Evolutionary conservation across 2,797 vertebrate species (phyloP), one percentile per base, ranked within the genome.

Genomic region (Arnoldichthys spilopterus): DNA sequence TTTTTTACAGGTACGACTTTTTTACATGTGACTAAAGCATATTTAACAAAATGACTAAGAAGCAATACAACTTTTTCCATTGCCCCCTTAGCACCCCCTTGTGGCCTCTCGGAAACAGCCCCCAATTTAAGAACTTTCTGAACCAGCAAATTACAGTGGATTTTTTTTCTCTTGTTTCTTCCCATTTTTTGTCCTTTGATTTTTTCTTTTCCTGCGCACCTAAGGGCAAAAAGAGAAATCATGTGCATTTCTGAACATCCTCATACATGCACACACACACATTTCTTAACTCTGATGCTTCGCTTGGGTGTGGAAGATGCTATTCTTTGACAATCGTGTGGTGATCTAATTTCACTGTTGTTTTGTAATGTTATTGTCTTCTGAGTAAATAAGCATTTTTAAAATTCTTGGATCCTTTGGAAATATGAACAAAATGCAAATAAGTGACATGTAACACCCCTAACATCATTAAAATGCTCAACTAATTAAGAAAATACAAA

Each of bases 141-240:
- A 51, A 51, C 20, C 5, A 20, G 28, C 5, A 11, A 4, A 0
- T 15, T 47, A 15, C 22, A 43, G 62, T 45, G 4, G 13, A 32
- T 49, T 56, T 59, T 43, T 12, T 15, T 0, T 22, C 64, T 37
- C 40, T 4, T 11, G 43, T 37, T 70, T 58, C 8, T 67, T 76
- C 69, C 43, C 40, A 13, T 59, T 26, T 30, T 68, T 78, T 58
- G n/a, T 64, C 54, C 69, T 64, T 64, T n/a, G 6, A 4, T 56
- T 68, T 72, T 45, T 73, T 32, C 2, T 0, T 71, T 53, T 70
- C 32, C 40, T 72, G 30, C 20, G 30, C 68, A 82, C 82, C 74
- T 72, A 78, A 45, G 28, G 49, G 78, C 47, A 81, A 72, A 74
- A 78, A 85, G 75, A 82, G 32, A 80, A 62, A 34, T 77, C 66